Evolutionary conservation across 2,888 invertebrate species (phyloP), one percentile per base, ranked within the genome.

Genomic region (Leptinotarsa rubiginosa): DNA sequence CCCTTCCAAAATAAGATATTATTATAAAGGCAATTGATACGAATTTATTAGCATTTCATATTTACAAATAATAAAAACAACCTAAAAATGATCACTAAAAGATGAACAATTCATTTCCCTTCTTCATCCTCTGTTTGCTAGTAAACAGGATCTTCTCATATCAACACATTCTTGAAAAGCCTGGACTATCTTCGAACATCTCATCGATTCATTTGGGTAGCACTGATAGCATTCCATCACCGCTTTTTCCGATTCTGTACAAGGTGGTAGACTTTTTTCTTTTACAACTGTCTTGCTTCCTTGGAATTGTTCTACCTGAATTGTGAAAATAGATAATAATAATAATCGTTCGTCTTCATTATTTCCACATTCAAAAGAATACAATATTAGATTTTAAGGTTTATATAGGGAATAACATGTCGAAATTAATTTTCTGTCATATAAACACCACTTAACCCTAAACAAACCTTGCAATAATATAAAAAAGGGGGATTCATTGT

Each of bases 121-220:
- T 25, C 25, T 64, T 72, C 62, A 81, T 62, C 81, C 81, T 73
- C 82, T 78, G 70, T 80, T 82, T 16, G 82, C 80, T 47, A 85
- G 75, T 47, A 84, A 72, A 68, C 79, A 74, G 67, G 89, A 87
- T 73, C 92, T 89, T 80, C 90, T 89, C 80, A 88, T 84, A 83
- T 91, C 91, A 18, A 92, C 92, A 82, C 92, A 92, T 79, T 90
- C 89, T 69, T 90, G 89, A 85, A 92, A 92, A 75, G 90, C 90
- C 82, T 90, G 87, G 1, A 92, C 92, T 82, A 91, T 88, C 77
- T 89, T 89, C 2, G 91, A 88, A 87, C 92, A 93, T 75, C 89
- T 89, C 74, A 93, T 87, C 16, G 91, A 90, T 83, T 91, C 90
- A 66, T 89, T 89, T 5, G 91, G 90, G 88, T 92, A 84, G 5